phyloP scores from a whole-genome alignment of 2,113 vertebrate species.

The Tachysurus vachellii region DNA sequence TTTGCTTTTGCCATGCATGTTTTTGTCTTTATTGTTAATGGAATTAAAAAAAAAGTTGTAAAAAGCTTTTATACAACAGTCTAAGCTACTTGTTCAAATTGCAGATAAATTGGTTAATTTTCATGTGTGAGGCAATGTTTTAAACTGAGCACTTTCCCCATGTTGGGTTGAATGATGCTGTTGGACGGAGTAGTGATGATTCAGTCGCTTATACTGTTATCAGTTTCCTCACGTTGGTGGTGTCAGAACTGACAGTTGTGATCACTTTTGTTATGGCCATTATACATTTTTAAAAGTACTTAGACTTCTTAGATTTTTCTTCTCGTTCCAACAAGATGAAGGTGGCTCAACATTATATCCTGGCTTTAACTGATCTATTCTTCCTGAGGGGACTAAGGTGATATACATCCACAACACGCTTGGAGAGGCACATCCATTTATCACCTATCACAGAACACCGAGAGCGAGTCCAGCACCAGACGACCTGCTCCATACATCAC shows the following conservation, averaged over 20 bases:
- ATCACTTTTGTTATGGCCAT: not conserved
- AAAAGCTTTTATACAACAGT: not conserved
- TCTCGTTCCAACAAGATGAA: slow-evolving; percentile 25
- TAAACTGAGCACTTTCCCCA: not conserved
- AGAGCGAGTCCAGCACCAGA: slow-evolving; percentile 32
- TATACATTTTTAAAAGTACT: not conserved
- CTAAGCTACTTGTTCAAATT: not conserved
- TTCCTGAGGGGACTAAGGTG: slow-evolving; percentile 54
- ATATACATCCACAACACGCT: slow-evolving; percentile 61
- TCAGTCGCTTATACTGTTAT: not conserved
- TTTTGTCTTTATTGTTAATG: not conserved
- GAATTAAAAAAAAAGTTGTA: not conserved
- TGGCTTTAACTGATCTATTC: slow-evolving; percentile 57
- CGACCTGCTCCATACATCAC: slow-evolving; percentile 59
- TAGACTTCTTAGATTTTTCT: not conserved
- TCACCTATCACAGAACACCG: slow-evolving; percentile 53
- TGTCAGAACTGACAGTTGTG: not conserved
- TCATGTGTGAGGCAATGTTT: not conserved
- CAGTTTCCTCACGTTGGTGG: not conserved
- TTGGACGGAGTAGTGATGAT: not conserved
- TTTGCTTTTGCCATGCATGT: not conserved
- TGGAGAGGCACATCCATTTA: slow-evolving; percentile 58
- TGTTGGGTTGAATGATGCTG: not conserved
- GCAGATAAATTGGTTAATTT: not conserved
- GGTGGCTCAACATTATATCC: slow-evolving; percentile 55